Evolutionary conservation across 1,140 invertebrate species (phyloP).

Genomic region (Drosophila pseudoobscura): DNA sequence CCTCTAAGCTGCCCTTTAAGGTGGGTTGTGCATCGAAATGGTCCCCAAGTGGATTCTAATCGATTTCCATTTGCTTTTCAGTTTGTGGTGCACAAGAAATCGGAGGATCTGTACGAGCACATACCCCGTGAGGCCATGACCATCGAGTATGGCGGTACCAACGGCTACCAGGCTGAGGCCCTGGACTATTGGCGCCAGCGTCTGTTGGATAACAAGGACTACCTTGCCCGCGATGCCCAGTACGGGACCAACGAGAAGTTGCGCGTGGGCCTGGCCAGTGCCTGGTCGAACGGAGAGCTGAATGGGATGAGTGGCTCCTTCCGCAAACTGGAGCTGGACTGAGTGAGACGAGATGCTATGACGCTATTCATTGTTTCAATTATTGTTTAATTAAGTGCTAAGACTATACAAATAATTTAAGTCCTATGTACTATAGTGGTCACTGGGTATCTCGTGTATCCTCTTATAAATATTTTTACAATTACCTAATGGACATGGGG

Average conservation of each 20-base stretch:
- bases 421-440: constrained; percentile 10
- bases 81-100: constrained; percentile 84
- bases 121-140: constrained; percentile 84
- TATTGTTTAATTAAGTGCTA: constrained; percentile 62
- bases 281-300: constrained; percentile 60
- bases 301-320: constrained; percentile 84
- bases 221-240: constrained; percentile 84
- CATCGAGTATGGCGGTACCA: constrained; percentile 85
- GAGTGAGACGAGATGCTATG: constrained; percentile 3
- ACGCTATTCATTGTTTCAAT: constrained; percentile 14
- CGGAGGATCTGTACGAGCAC: constrained; percentile 83
- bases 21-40: constrained; percentile 58
- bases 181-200: constrained; percentile 85
- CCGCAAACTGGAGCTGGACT: constrained; percentile 81
- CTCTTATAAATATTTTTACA: constrained; percentile 67
- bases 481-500: constrained; percentile 40
- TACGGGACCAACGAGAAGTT: constrained; percentile 85
- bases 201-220: constrained; percentile 83
- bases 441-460: constrained; percentile 76
- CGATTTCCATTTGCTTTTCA: constrained; percentile 35
- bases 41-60: too few species aligned
- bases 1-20: constrained; percentile 84
- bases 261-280: constrained; percentile 68
- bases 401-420: constrained; percentile 63
- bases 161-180: constrained; percentile 83